Percentiles rank a stretch among this genome's conserved stretches.
Evolutionary conservation across 2,113 vertebrate species (phyloP).

Genomic region (Sapajus apella): DNA sequence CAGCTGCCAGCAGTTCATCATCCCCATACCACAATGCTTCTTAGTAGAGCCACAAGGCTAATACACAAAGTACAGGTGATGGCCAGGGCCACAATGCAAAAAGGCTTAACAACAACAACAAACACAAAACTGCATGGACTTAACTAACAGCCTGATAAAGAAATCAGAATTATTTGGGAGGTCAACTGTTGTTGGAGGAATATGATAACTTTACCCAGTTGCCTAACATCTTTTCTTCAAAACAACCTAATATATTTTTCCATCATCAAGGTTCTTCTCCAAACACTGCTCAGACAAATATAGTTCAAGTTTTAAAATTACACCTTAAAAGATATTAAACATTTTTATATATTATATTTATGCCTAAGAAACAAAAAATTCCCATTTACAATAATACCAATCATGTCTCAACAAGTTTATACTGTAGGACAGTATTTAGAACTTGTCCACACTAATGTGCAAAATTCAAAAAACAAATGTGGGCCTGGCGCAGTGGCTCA

Average conservation of each 20-base stretch:
- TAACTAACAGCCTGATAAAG: slow-evolving; percentile 15
- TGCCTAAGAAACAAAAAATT: slow-evolving; percentile 2
- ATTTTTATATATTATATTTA: slow-evolving; percentile 39
- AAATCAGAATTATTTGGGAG: slow-evolving; percentile 55
- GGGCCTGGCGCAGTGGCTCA: not conserved
- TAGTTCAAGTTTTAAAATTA: slow-evolving; percentile 7
- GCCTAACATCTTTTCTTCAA: slow-evolving; percentile 11
- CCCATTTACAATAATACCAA: not conserved
- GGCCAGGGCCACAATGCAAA: slow-evolving; percentile 65
- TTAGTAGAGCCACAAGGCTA: slow-evolving; percentile 55
- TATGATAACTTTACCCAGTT: not conserved
- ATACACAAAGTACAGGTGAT: slow-evolving; percentile 83
- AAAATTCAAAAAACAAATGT: too few relatives aligned
- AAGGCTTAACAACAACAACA: slow-evolving; percentile 61
- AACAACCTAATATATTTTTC: not conserved
- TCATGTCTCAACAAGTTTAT: slow-evolving; percentile 12
- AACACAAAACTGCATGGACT: slow-evolving; percentile 33
- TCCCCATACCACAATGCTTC: slow-evolving; percentile 80
- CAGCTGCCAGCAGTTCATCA: slow-evolving; percentile 90
- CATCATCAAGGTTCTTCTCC: not conserved
- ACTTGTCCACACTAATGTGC: not conserved
- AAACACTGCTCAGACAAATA: slow-evolving; percentile 48
- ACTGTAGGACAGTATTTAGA: not conserved
- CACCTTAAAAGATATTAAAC: not conserved
- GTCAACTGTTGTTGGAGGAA: not conserved